Conservation (phyloP, 2,113 vertebrate genomes). For the Mesoclemmys tuberculata region DNA sequence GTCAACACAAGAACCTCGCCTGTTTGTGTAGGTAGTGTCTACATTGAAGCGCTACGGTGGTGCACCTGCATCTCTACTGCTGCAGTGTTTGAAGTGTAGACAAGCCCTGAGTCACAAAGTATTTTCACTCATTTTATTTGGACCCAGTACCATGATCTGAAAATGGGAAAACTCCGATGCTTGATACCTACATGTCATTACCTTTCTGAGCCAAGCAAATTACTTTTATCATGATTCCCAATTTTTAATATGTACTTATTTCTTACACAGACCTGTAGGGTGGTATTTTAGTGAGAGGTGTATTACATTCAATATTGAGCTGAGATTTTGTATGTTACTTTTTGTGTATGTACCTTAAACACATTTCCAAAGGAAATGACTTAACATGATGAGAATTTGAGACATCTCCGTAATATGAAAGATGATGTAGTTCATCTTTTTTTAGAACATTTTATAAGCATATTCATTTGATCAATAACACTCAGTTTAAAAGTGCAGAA, state of each 20-base stretch:
- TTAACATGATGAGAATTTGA: not conserved
- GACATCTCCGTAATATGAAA: not conserved
- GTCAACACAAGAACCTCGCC: too few species aligned
- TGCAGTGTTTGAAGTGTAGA: too few species aligned
- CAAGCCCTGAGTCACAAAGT: too few species aligned
- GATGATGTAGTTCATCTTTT: not conserved
- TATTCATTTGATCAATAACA: conserved; percentile 6
- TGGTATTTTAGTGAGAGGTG: not conserved
- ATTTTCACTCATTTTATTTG: not conserved
- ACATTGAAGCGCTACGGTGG: too few species aligned
- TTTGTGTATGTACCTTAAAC: not conserved
- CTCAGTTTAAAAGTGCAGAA: not conserved
- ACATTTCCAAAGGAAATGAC: not conserved
- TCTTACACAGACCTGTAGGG: rapidly evolving
- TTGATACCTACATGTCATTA: not conserved
- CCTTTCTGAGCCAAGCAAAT: not conserved
- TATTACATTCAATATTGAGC: not conserved
- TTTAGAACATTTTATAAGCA: not conserved
- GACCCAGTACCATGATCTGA: not conserved
- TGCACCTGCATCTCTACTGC: too few species aligned
- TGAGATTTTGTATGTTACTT: not conserved
- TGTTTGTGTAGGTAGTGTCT: too few species aligned
- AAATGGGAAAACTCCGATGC: not conserved
- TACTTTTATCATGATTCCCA: not conserved
- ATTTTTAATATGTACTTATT: not conserved